Base-by-base conservation (phyloP, 1,140 invertebrate species). In the Dendroctonus valens region DNA sequence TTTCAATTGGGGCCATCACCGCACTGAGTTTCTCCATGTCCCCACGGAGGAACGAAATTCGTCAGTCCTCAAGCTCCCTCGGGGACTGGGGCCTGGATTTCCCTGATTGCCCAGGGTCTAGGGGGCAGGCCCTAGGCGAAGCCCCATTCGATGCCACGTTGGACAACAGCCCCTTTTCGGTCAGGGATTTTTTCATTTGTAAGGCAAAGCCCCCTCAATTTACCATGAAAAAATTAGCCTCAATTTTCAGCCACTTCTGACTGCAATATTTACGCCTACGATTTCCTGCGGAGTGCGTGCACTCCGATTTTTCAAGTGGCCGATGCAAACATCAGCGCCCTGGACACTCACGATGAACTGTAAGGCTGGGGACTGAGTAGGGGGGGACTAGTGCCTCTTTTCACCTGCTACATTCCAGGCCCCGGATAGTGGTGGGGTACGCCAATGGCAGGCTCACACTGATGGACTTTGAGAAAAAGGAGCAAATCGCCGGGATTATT, bases 141-240 rank as follows among this genome's bases (percentile, higher is more conserved):
- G 62, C 82, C n/a, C 81, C 81, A 0, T 70, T 70, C 5, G 81
- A 83, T 69, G 80, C 80, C 5, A 81, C 79, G 0, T 70, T 78
- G 9, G 66, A 70, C n/a, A 74, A 75, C 8, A 75, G 77, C 15
- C 77, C 78, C 0, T 81, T 83, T 61, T 57, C 82, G 39, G 72
- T 82, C 14, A 74, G 80, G 64, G 80, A 84, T 73, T 83, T 83
- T 67, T 75, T 83, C 54, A 70, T 83, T 37, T 77, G 83, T 84
- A 75, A 65, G 49, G 41, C 44, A 2, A 0, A 26, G 6, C 48
- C 40, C 9, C 50, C 37, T 37, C 50, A 2, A 48, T 50, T 37
- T 6, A 4, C 12, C 50, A 4, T 2, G 26, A 26, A 3, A 38
- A 3, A 55, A 6, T n/a, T n/a, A 59, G n/a, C 41, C 3, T 42